These are phyloP conservation scores for Scaptomyza graminum DNA, from an alignment of 1,140 invertebrate genomes.

Conservation along the genomic window DNA sequence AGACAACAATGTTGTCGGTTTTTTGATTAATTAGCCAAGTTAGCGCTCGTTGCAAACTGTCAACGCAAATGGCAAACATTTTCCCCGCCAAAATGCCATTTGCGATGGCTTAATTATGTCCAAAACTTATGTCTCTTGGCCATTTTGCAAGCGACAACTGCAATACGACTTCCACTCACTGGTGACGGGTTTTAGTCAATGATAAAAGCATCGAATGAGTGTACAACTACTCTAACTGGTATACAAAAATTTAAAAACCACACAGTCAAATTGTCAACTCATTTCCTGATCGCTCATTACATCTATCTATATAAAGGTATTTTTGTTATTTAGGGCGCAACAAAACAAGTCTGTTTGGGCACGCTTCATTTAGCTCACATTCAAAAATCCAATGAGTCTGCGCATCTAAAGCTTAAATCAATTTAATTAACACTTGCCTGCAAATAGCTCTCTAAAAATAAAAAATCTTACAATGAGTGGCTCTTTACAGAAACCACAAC, in stretches of 20 bases:
- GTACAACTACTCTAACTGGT: slow-evolving; percentile 14
- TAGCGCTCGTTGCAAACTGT: slow-evolving; percentile 67
- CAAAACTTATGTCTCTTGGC: slow-evolving; percentile 65
- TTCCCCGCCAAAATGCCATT: slow-evolving; percentile 45
- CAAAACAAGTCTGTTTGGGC: slow-evolving; percentile 58
- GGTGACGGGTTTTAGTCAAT: slow-evolving; percentile 56
- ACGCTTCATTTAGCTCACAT: slow-evolving; percentile 69
- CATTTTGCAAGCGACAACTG: slow-evolving; percentile 49
- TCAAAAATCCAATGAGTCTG: slow-evolving; percentile 45
- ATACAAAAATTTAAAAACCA: neutral
- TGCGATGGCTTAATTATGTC: slow-evolving; percentile 79
- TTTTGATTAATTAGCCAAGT: slow-evolving; percentile 70
- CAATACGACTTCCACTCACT: slow-evolving; percentile 10
- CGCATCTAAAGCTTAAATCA: slow-evolving; percentile 48
- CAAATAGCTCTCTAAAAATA: slow-evolving; percentile 44
- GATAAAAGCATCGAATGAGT: slow-evolving; percentile 42
- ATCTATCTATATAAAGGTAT: neutral
- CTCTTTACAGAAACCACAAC: slow-evolving; percentile 23
- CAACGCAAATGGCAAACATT: slow-evolving; percentile 75
- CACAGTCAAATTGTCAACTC: slow-evolving; percentile 53
- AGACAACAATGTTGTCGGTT: slow-evolving; percentile 44
- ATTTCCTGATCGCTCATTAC: slow-evolving; percentile 41
- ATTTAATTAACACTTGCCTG: slow-evolving; percentile 76
- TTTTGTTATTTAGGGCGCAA: slow-evolving; percentile 29
- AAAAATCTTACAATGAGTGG: slow-evolving; percentile 35